A percentile compares a stretch with the other conserved stretches of the same genome.
These are phyloP conservation scores for Ailuropoda melanoleuca DNA, from an alignment of 2,113 vertebrate species.

Conservation along the genomic window DNA sequence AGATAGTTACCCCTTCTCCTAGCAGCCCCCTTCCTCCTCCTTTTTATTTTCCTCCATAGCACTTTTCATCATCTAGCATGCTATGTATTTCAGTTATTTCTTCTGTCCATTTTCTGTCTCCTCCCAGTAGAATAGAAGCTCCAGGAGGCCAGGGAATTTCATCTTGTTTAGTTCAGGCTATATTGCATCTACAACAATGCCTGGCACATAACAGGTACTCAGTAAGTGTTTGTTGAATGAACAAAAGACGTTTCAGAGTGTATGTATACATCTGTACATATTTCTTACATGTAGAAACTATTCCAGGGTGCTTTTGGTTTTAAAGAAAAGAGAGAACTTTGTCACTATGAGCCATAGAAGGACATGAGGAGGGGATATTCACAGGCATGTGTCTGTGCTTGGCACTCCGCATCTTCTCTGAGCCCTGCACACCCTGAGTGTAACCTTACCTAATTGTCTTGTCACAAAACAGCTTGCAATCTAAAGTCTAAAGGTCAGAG, in stretches of 20 bases:
- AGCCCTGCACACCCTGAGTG: conserved; percentile 29
- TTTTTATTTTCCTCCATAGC: not conserved
- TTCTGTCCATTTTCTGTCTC: not conserved
- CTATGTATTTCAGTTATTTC: not conserved
- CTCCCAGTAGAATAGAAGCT: not conserved
- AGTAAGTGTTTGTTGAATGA: not conserved
- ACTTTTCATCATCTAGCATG: not conserved
- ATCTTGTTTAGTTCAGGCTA: not conserved
- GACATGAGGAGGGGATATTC: not conserved
- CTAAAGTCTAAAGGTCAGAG: conserved; percentile 62
- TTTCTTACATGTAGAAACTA: not conserved
- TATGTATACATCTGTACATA: not conserved
- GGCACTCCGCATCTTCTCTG: not conserved
- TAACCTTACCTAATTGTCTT: conserved; percentile 75
- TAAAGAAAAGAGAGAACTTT: not conserved
- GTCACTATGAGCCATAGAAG: not conserved
- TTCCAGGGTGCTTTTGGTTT: not conserved
- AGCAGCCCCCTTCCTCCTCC: rapidly evolving
- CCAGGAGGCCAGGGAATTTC: not conserved
- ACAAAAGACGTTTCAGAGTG: not conserved
- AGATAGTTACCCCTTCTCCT: not conserved
- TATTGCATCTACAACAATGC: not conserved
- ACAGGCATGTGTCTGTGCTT: not conserved
- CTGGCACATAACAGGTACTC: not conserved
- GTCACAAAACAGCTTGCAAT: conserved; percentile 64